Percentiles rank a stretch among this genome's conserved stretches.
Conservation (phyloP, 1,140 invertebrate species). For the Plutomurus gul region DNA sequence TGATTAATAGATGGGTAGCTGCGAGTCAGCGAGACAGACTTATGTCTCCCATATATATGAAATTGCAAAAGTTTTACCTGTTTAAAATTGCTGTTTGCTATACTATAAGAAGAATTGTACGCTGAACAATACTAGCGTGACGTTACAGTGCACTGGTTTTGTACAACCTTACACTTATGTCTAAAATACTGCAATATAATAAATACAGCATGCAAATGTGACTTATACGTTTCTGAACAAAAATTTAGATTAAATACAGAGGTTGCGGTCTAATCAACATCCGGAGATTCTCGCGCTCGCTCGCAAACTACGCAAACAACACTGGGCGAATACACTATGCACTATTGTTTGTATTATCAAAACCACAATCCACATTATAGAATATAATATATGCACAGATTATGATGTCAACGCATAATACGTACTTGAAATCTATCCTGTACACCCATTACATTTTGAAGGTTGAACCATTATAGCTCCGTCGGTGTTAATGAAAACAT, state of each 20-base stretch:
- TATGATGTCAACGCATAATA: no score
- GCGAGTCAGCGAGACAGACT: no score
- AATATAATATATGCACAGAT: no score
- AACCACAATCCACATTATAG: no score
- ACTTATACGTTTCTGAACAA: background rate
- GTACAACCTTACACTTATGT: no score
- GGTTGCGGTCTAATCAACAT: conserved; percentile 15
- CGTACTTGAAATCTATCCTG: no score
- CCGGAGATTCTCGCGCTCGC: conserved; percentile 13
- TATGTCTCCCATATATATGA: background rate
- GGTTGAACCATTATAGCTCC: no score
- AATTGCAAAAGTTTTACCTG: background rate
- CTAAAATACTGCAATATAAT: no score
- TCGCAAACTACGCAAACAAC: background rate
- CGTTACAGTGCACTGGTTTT: background rate
- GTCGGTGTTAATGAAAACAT: no score
- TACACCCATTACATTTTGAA: no score
- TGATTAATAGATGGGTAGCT: no score
- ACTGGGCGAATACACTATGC: background rate
- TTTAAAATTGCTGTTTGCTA: background rate
- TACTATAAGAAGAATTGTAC: background rate
- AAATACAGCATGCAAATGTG: background rate
- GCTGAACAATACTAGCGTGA: background rate
- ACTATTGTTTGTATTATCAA: background rate
- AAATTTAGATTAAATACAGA: background rate